Evolutionary conservation across 2,888 invertebrate species (phyloP), one percentile per base, ranked within the genome.

Genomic region (Agrochola lota): DNA sequence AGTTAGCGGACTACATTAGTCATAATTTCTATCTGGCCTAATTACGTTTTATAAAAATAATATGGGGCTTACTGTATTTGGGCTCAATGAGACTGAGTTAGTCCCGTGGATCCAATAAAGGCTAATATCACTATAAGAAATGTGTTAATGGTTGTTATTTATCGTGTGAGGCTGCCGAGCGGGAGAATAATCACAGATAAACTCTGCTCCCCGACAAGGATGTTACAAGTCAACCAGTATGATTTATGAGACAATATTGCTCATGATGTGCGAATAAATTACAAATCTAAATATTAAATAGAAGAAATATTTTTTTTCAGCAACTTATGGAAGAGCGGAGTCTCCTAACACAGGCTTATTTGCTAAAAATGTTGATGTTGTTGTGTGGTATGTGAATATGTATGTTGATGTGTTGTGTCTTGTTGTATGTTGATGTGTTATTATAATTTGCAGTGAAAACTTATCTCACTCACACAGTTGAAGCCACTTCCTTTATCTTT

Each of bases 81-180:
- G 83, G 84, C 88, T 89, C 88, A 87, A 90, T 89, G 88, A 91
- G 91, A 93, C 94, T 92, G 91, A 92, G 93, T 93, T 93, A 92
- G 92, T 92, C 91, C 90, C 87, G 89, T 88, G 91, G 91, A 93
- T 92, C 92, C 92, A 94, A 94, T 94, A 94, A 94, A 92, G 92
- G 91, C 92, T 93, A 94, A 94, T 94, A 92, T 92, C 92, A 93
- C 93, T 93, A 91, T 93, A 94, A 94, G 94, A 94, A 94, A 93
- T 92, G 93, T 93, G 94, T 93, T 94, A 94, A 94, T 94, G 93
- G 88, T 89, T 78, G 91, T 92, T 93, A 94, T 95, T 94, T 93
- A 93, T 94, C 92, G 91, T 91, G 90, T 79, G 87, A 82, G 90
- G 89, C 89, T 88, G 84, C 88, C 80, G 89, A 87, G 91, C 84